Conservation (phyloP, 2,797 vertebrate genomes). For the Cuniculus paca region DNA sequence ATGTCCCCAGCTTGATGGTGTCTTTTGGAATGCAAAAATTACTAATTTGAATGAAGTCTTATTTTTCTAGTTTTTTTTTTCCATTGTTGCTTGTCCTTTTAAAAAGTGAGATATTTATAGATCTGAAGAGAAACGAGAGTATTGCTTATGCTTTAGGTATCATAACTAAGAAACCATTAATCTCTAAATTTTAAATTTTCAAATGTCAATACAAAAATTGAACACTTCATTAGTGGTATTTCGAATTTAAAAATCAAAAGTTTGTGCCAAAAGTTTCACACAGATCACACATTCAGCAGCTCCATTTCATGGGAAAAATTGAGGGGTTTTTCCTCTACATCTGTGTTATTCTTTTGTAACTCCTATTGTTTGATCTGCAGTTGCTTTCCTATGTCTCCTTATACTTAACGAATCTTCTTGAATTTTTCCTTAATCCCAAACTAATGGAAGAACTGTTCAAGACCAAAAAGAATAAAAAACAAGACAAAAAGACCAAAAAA, state of each 20-base stretch:
- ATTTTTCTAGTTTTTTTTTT: neutral
- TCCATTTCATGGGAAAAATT: neutral
- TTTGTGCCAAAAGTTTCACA: neutral
- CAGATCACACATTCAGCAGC: neutral
- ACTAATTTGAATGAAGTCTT: slow-evolving; percentile 30
- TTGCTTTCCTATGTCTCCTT: slow-evolving; percentile 30
- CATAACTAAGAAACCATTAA: slow-evolving; percentile 44
- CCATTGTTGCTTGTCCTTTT: neutral
- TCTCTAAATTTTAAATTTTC: slow-evolving; percentile 22
- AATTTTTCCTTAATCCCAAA: slow-evolving; percentile 47
- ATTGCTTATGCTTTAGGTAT: slow-evolving; percentile 5
- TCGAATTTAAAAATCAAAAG: neutral
- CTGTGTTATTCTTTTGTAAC: slow-evolving; percentile 9
- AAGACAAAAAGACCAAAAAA: slow-evolving; percentile 39
- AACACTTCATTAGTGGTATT: neutral
- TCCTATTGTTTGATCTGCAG: neutral
- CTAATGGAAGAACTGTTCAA: slow-evolving; percentile 22
- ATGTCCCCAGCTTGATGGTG: too few relatives aligned
- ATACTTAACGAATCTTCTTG: neutral
- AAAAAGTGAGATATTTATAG: too few relatives aligned
- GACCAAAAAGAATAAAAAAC: slow-evolving; percentile 42
- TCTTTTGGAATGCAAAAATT: neutral
- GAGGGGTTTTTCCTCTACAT: neutral
- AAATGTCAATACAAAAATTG: slow-evolving; percentile 10
- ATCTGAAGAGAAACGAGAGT: too few relatives aligned